phyloP scores from a whole-genome alignment of 2,888 invertebrate species.

The Trichacis sp. region DNA sequence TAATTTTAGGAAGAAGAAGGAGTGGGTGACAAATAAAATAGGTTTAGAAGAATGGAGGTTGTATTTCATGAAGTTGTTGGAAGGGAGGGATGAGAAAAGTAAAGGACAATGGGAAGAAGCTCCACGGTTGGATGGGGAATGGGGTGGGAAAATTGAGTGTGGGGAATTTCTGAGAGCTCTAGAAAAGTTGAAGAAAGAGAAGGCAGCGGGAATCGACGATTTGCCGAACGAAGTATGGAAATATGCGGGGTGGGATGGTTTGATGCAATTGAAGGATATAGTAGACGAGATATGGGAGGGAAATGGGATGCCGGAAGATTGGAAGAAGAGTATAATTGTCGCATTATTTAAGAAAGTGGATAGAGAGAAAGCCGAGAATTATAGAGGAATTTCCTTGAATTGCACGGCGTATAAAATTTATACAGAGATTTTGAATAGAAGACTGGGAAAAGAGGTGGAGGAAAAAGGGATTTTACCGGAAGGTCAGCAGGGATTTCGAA shows the following conservation, averaged over 20 bases:
- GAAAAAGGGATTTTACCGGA: conserved; percentile 34
- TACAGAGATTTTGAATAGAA: conserved; percentile 27
- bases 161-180: no score
- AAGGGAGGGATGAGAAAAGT: neutral
- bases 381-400: conserved; percentile 39
- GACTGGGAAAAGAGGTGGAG: no score
- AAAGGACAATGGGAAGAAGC: neutral
- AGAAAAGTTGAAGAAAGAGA: conserved; percentile 33
- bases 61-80: neutral
- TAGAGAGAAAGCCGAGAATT: conserved; percentile 22
- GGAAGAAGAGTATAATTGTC: conserved; percentile 33
- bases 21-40: neutral
- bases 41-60: neutral
- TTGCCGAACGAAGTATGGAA: conserved; percentile 36
- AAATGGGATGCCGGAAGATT: conserved; percentile 34
- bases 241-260: conserved; percentile 9
- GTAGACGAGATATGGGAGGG: conserved; percentile 22
- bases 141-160: no score
- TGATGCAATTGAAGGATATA: neutral
- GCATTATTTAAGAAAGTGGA: conserved; percentile 39
- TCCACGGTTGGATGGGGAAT: no score
- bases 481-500: conserved; percentile 36
- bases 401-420: conserved; percentile 37
- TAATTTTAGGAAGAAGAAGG: no score
- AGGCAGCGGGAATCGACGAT: no score